These are phyloP conservation scores for Notarius lentiginosus DNA, from an alignment of 2,113 vertebrate genomes.

Conservation along the genomic window DNA sequence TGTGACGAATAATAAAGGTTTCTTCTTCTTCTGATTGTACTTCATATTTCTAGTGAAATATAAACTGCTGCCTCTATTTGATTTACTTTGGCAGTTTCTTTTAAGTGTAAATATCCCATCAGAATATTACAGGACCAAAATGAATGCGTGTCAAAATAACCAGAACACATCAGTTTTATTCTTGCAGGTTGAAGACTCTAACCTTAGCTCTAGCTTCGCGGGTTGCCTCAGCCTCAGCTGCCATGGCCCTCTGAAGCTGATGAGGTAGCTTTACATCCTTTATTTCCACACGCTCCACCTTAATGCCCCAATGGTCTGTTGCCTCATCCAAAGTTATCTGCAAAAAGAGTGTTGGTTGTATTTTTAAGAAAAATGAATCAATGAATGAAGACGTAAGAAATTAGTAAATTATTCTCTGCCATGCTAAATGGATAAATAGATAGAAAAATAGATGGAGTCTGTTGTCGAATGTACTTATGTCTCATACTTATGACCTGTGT, in stretches of 20 bases:
- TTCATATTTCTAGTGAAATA: background rate
- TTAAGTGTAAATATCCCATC: background rate
- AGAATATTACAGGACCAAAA: background rate
- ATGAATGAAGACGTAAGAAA: background rate
- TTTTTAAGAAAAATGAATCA: background rate
- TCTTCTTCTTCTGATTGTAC: too few species aligned
- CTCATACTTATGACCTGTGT: background rate
- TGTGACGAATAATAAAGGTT: too few species aligned
- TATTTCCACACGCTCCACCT: conserved; percentile 84
- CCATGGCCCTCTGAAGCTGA: conserved; percentile 87
- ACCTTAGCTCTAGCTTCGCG: conserved; percentile 86
- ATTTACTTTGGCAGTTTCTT: background rate
- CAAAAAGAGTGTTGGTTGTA: background rate
- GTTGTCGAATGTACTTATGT: background rate
- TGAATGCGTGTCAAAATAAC: background rate
- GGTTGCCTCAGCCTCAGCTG: conserved; percentile 82
- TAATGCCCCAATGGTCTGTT: conserved; percentile 84
- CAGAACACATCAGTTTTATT: background rate
- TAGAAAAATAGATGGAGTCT: background rate
- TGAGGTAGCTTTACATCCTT: conserved; percentile 84
- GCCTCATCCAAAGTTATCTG: conserved; percentile 77
- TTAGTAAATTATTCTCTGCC: background rate
- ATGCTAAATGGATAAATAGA: background rate
- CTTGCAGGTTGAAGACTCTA: background rate
- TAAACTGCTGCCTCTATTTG: background rate